Conservation (phyloP, 2,113 vertebrate species). For the Dasyornis broadbenti region DNA sequence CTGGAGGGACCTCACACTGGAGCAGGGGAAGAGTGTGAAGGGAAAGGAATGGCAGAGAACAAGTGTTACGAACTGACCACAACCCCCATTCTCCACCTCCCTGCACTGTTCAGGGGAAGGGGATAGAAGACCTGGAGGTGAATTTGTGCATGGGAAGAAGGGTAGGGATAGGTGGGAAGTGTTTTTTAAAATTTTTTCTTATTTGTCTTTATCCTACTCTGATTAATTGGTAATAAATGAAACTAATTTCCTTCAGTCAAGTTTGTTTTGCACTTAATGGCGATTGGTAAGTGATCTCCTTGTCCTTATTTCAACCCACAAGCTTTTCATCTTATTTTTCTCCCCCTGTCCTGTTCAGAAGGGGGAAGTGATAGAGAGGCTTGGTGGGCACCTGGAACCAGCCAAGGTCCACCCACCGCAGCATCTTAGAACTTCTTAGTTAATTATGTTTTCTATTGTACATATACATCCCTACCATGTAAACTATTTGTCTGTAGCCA, state of each 20-base stretch:
- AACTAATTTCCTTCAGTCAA: neutral
- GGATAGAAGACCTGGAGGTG: neutral
- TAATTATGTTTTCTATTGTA: neutral
- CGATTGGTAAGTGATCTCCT: neutral
- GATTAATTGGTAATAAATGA: neutral
- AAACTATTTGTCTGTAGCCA: neutral
- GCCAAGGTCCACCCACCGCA: neutral
- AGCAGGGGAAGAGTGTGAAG: neutral
- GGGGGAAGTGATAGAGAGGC: neutral
- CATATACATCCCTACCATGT: no score
- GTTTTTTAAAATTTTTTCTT: neutral
- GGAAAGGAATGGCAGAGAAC: neutral
- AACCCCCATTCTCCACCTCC: neutral
- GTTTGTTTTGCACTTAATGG: neutral
- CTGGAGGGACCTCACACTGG: neutral
- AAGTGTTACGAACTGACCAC: fast-evolving
- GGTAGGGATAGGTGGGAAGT: neutral
- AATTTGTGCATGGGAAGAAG: neutral
- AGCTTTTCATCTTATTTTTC: neutral
- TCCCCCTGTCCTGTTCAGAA: neutral
- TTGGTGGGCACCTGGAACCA: neutral
- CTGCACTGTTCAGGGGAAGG: neutral
- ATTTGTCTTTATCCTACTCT: neutral
- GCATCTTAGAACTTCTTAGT: neutral
- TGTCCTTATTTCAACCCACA: neutral